Evolutionary conservation across 2,797 vertebrate species (phyloP).

Genomic region (Synaphobranchus kaupii): DNA sequence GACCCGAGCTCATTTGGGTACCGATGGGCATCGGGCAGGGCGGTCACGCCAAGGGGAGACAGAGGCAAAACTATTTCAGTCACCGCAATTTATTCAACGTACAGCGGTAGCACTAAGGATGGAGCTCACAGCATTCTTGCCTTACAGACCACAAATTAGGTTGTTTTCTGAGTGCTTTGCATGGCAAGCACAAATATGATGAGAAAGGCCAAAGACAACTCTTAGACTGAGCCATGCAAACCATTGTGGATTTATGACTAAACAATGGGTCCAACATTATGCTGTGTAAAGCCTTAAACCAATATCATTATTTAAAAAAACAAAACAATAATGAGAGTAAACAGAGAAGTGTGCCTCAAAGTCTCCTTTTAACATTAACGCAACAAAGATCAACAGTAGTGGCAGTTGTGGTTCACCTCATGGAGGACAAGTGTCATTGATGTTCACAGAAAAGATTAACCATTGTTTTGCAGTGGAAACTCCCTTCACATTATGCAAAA

Average conservation of each 20-base stretch:
- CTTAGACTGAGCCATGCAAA: background rate
- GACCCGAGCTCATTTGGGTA: slow-evolving; percentile 32
- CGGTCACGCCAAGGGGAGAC: slow-evolving; percentile 20
- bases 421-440: background rate
- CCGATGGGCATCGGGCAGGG: slow-evolving; percentile 21
- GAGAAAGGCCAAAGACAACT: background rate
- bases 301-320: background rate
- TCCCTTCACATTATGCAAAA: background rate
- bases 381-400: background rate
- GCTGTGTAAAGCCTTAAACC: background rate
- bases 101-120: background rate
- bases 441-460: background rate
- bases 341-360: background rate
- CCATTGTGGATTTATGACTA: background rate
- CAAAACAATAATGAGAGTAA: background rate
- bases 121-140: background rate
- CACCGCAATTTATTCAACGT: background rate
- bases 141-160: background rate
- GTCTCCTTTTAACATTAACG: background rate
- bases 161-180: background rate
- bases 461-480: background rate
- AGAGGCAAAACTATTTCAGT: background rate
- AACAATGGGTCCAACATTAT: background rate
- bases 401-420: background rate
- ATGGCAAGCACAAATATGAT: background rate